Conservation (phyloP, 2,797 vertebrate genomes). For the Centropyge bicolor region DNA sequence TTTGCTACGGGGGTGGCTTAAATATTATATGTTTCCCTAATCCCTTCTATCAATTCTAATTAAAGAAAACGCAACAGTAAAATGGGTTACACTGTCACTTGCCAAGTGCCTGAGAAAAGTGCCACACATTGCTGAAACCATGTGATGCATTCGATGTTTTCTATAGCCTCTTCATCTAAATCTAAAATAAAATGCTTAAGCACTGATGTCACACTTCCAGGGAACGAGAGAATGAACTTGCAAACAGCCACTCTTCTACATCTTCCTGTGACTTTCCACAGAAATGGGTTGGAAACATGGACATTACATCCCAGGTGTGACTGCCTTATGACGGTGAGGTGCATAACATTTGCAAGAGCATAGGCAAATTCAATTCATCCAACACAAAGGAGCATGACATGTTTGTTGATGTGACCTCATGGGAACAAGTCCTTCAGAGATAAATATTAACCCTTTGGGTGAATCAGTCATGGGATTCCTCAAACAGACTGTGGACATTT, state of each 20-base stretch:
- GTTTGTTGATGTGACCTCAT: neutral
- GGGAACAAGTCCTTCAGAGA: neutral
- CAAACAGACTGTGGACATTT: neutral
- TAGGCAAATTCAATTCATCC: neutral
- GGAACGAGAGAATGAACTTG: neutral
- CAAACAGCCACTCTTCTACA: conserved; percentile 2
- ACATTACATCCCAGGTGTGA: neutral
- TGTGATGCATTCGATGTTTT: neutral
- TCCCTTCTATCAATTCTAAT: neutral
- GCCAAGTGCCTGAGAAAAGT: neutral
- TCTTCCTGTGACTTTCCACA: neutral
- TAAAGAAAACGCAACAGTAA: neutral
- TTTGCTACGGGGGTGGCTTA: neutral
- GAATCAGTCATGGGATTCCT: neutral
- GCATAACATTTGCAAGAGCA: neutral
- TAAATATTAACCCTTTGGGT: neutral
- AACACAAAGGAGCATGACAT: neutral
- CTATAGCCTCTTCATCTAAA: conserved; percentile 1
- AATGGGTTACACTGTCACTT: neutral
- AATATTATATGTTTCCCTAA: neutral
- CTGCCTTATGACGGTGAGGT: neutral
- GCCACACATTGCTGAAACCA: neutral
- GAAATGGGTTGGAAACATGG: neutral
- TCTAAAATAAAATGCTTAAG: neutral
- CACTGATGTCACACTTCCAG: conserved; percentile 9